These are phyloP conservation scores for Lordiphosa collinella DNA, from an alignment of 1,140 invertebrate genomes.

Conservation along the genomic window DNA sequence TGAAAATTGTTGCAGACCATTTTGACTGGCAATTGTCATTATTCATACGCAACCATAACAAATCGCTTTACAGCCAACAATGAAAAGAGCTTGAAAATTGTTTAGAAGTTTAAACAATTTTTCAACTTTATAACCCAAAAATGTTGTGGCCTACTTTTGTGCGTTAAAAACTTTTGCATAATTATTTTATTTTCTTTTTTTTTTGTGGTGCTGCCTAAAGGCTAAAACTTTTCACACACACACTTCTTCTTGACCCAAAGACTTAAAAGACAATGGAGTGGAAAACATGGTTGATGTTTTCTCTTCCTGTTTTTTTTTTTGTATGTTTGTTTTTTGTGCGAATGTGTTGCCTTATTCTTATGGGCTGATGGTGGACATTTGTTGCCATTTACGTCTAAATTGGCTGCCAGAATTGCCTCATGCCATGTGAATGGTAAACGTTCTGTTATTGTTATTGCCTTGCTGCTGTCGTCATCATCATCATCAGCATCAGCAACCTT, in stretches of 20 bases:
- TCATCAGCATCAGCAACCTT: slow-evolving; percentile 12
- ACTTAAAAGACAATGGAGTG: slow-evolving; percentile 3
- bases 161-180: slow-evolving; percentile 6
- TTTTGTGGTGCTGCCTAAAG: no score
- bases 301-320: background rate
- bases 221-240: no score
- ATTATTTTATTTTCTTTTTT: background rate
- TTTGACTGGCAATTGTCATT: slow-evolving; percentile 62
- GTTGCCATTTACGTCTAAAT: slow-evolving; percentile 70
- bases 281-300: slow-evolving; percentile 1
- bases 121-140: slow-evolving; percentile 23
- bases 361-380: slow-evolving; percentile 45
- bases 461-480: slow-evolving; percentile 17
- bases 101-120: slow-evolving; percentile 30
- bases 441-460: slow-evolving; percentile 68
- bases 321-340: background rate
- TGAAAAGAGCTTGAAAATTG: slow-evolving; percentile 43
- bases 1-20: slow-evolving; percentile 38
- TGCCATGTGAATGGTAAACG: slow-evolving; percentile 69
- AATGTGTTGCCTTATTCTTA: background rate
- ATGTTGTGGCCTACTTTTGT: background rate
- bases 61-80: slow-evolving; percentile 42
- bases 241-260: no score
- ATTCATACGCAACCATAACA: slow-evolving; percentile 63
- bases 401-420: slow-evolving; percentile 63